phyloP scores from a whole-genome alignment of 2,113 vertebrate genomes.

The Noctilio leporinus region DNA sequence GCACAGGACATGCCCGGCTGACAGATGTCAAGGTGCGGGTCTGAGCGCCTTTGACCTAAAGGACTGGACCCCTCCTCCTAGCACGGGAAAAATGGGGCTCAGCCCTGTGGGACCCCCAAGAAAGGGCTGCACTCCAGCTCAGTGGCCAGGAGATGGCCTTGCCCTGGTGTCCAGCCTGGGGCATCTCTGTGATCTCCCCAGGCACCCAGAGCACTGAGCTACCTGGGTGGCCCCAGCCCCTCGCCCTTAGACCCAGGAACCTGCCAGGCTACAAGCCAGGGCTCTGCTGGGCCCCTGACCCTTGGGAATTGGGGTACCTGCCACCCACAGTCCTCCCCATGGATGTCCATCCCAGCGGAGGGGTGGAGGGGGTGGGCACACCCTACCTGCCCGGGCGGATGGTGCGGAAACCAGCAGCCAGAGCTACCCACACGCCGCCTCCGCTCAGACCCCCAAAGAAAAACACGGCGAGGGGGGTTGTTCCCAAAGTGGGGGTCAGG shows the following conservation, averaged over 20 bases:
- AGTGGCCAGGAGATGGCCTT: neutral
- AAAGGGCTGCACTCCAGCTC: neutral
- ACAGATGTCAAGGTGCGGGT: neutral
- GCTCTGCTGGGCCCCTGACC: neutral
- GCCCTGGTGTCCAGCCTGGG: neutral
- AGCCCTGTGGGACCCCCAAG: neutral
- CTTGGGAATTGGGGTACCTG: neutral
- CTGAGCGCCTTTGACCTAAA: neutral
- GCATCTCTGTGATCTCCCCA: neutral
- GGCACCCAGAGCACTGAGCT: neutral
- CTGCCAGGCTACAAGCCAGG: neutral
- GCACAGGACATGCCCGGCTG: neutral
- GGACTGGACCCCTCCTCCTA: neutral
- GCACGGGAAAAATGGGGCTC: neutral
- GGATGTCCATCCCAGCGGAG: neutral
- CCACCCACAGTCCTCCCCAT: fast-evolving
- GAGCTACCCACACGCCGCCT: neutral
- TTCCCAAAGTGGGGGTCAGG: neutral
- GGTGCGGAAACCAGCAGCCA: neutral
- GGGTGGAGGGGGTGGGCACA: neutral
- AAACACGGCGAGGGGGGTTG: neutral
- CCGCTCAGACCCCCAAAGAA: neutral
- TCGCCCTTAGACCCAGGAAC: neutral
- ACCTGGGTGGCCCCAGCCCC: neutral
- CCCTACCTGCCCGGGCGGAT: fast-evolving